These are phyloP conservation scores for Umimayanthus kanabou DNA, from an alignment of 92 coral and sea anemone genomes.

Conservation along the genomic window DNA sequence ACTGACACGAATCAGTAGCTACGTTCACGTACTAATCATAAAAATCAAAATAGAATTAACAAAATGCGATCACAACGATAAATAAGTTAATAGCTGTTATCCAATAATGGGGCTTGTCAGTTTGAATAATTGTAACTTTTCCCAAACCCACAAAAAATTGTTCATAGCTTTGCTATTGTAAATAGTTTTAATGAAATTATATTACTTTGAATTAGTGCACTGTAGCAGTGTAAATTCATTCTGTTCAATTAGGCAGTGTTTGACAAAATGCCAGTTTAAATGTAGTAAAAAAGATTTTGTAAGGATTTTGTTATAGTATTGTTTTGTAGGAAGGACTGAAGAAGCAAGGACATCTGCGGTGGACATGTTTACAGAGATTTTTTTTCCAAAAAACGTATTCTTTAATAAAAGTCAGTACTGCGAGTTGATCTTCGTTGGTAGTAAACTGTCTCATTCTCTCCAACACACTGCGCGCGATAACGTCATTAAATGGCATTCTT, in stretches of 20 bases:
- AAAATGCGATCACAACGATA: neutral
- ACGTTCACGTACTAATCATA: neutral
- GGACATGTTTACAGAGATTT: neutral
- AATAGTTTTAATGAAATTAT: constrained; percentile 40
- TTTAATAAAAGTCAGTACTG: constrained; percentile 5
- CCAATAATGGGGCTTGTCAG: neutral
- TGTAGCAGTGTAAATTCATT: constrained; percentile 30
- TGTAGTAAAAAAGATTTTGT: neutral
- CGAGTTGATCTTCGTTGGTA: neutral
- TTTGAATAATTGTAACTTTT: constrained; percentile 16
- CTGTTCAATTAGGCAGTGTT: constrained; percentile 1
- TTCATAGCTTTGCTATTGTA: constrained; percentile 40
- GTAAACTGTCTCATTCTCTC: no score
- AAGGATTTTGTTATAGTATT: neutral
- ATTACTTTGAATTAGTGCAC: constrained; percentile 11
- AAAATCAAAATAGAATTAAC: neutral
- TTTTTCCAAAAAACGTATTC: neutral
- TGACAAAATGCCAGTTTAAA: constrained; percentile 12
- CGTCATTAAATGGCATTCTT: no score
- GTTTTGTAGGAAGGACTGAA: neutral
- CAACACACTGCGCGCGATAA: neutral
- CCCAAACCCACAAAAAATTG: neutral
- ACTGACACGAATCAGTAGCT: neutral
- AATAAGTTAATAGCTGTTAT: neutral
- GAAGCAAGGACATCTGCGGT: neutral